Percentiles rank a stretch among this genome's conserved stretches.
Evolutionary conservation across 2,113 vertebrate genomes (phyloP).

Genomic region (Epinephelus moara): DNA sequence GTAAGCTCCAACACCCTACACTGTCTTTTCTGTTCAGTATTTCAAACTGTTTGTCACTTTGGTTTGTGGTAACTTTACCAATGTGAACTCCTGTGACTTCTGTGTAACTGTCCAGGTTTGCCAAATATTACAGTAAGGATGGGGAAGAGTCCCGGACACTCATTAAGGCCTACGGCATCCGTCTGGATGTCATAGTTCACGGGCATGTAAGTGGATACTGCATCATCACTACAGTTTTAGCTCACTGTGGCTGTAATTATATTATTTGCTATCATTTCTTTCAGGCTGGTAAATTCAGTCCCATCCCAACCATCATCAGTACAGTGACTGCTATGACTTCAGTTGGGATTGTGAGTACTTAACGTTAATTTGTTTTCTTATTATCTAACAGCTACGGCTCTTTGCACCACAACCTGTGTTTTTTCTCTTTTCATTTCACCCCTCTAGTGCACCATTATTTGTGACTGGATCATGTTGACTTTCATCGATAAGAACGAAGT

Average conservation of each 20-base stretch:
- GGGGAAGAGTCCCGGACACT: slow-evolving; percentile 86
- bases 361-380: neutral
- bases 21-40: neutral
- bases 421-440: neutral
- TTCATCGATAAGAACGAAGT: slow-evolving; percentile 93
- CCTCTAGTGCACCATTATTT: slow-evolving; percentile 92
- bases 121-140: slow-evolving; percentile 88
- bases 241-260: neutral
- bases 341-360: slow-evolving; percentile 90
- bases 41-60: neutral
- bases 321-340: slow-evolving; percentile 92
- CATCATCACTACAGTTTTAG: neutral
- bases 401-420: neutral
- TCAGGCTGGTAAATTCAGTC: slow-evolving; percentile 94
- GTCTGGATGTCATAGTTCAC: slow-evolving; percentile 92
- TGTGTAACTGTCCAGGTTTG: slow-evolving; percentile 80
- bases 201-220: slow-evolving; percentile 84
- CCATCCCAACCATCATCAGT: slow-evolving; percentile 94
- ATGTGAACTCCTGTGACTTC: neutral
- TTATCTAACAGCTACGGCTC: neutral
- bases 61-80: neutral
- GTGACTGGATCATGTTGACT: slow-evolving; percentile 94
- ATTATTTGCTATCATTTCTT: slow-evolving; percentile 25
- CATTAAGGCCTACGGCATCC: slow-evolving; percentile 91
- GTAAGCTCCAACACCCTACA: slow-evolving; percentile 56